Percentiles rank a stretch among this genome's conserved stretches.
Conservation (phyloP, 2,888 invertebrate species). For the Osedax frankpressi region DNA sequence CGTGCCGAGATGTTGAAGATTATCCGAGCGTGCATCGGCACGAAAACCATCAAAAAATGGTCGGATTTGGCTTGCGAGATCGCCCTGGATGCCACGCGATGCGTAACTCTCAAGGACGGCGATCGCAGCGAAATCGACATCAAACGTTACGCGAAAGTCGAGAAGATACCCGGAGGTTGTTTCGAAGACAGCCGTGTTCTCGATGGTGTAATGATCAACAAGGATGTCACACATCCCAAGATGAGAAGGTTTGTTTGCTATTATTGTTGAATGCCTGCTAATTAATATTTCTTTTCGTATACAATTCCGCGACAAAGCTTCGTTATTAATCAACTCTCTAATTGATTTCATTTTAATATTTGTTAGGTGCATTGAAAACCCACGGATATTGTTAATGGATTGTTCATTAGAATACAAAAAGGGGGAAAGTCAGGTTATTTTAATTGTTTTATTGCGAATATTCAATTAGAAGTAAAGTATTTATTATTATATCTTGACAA, state of each 20-base stretch:
- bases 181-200: constrained; percentile 87
- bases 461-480: too few species aligned
- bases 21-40: constrained; percentile 79
- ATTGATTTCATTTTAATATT: too few species aligned
- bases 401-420: constrained; percentile 96
- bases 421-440: constrained; percentile 67
- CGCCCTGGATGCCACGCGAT: constrained; percentile 83
- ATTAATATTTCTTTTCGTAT: too few species aligned
- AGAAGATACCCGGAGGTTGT: constrained; percentile 71
- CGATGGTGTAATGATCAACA: constrained; percentile 91
- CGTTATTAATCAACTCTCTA: too few species aligned
- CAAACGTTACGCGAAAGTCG: constrained; percentile 87
- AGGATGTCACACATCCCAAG: constrained; percentile 94
- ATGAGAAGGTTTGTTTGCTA: constrained; percentile 62
- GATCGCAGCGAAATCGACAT: constrained; percentile 90
- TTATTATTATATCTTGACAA: background rate
- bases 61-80: constrained; percentile 86
- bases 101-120: constrained; percentile 68
- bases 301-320: too few species aligned
- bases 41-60: constrained; percentile 93
- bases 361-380: constrained; percentile 83
- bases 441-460: too few species aligned
- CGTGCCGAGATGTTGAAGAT: constrained; percentile 68
- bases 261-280: too few species aligned
- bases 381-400: constrained; percentile 82